phyloP scores from a whole-genome alignment of 53 echinoderm and acorn worm genomes.

The Antedon mediterranea region DNA sequence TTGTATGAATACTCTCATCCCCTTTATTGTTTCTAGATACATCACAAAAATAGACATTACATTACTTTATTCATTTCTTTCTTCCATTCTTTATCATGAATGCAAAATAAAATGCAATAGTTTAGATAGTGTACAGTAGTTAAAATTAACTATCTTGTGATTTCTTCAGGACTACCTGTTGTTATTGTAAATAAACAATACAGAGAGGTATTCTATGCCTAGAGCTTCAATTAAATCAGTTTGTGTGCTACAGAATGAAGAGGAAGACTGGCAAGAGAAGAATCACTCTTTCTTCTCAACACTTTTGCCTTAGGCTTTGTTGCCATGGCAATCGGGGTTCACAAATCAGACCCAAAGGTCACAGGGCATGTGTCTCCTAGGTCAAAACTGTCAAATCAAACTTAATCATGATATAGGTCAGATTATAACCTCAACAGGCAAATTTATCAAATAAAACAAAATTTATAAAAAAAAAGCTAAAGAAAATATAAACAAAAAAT shows the following conservation, averaged over 20 bases:
- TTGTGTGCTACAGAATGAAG: background rate
- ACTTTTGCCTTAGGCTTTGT: background rate
- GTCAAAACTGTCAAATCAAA: background rate
- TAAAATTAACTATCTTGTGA: background rate
- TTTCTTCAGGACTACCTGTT: background rate
- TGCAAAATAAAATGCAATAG: background rate
- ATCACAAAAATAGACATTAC: no score
- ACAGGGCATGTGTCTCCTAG: background rate
- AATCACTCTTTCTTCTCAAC: background rate
- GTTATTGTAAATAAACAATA: background rate
- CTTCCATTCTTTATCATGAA: no score
- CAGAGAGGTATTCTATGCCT: background rate
- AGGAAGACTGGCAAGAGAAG: background rate
- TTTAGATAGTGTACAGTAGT: background rate
- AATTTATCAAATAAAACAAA: background rate
- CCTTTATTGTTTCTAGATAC: no score
- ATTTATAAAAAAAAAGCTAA: background rate
- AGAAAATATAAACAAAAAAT: no score
- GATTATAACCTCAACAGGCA: background rate
- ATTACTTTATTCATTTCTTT: no score
- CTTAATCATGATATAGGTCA: background rate
- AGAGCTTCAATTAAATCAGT: background rate
- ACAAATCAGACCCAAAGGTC: background rate
- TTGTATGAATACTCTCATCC: no score
- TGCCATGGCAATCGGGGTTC: background rate